Evolutionary conservation across 2,888 invertebrate species (phyloP).

Genomic region (Dryobota labecula): DNA sequence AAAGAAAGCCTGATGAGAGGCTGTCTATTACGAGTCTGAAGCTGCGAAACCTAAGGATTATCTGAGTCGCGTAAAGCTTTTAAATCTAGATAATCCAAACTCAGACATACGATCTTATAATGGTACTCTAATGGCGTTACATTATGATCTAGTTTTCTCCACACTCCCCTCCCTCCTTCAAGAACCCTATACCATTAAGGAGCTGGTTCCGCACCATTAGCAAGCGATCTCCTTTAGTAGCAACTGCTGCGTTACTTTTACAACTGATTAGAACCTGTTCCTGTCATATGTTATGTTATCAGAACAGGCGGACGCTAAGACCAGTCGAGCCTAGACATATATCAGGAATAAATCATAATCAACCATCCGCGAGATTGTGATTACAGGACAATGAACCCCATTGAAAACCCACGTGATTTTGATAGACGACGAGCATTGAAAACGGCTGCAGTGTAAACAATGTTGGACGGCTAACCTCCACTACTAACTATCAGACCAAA

Average conservation of each 20-base stretch:
- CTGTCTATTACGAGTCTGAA: not conserved
- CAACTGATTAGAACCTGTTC: slow-evolving; percentile 42
- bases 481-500: not conserved
- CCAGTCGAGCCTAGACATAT: not conserved
- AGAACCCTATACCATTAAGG: slow-evolving; percentile 18
- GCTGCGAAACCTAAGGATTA: not conserved
- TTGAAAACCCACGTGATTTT: not conserved
- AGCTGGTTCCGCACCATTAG: slow-evolving; percentile 40
- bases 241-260: not conserved
- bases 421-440: not conserved
- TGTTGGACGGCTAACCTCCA: not conserved
- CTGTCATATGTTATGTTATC: slow-evolving; percentile 34
- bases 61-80: not conserved
- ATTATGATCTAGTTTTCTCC: slow-evolving; percentile 16
- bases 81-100: not conserved
- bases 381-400: not conserved
- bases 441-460: not conserved
- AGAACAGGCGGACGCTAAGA: not conserved
- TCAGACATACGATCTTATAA: slow-evolving; percentile 6
- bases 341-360: not conserved
- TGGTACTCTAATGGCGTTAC: slow-evolving; percentile 13
- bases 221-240: slow-evolving; percentile 32
- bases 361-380: not conserved
- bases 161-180: slow-evolving; percentile 3
- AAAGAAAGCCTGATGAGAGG: not conserved